phyloP scores from a whole-genome alignment of 2,113 vertebrate species.

The Edolisoma coerulescens region DNA sequence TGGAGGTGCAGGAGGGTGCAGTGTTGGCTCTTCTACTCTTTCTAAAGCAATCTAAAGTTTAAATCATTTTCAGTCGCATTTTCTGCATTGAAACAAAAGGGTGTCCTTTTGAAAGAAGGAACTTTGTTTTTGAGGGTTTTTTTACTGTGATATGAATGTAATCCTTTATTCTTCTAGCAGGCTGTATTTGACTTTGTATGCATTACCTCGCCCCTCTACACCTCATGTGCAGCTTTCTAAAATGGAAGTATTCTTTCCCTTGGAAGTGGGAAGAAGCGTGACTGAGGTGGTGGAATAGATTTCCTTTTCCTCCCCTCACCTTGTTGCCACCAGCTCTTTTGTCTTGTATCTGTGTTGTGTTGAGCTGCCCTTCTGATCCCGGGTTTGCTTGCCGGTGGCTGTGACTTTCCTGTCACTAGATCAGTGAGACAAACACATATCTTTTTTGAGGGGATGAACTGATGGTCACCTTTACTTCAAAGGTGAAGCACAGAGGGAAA shows the following conservation, averaged over 20 bases:
- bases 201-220: accelerated
- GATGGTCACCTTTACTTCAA: neutral
- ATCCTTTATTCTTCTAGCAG: neutral
- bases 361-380: neutral
- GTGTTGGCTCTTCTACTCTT: neutral
- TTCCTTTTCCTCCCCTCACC: neutral
- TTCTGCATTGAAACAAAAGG: neutral
- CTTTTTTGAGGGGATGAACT: neutral
- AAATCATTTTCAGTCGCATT: neutral
- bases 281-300: neutral
- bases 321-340: neutral
- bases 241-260: neutral
- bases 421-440: neutral
- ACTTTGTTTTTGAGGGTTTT: neutral
- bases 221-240: neutral
- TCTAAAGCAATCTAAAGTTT: neutral
- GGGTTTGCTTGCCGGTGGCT: neutral
- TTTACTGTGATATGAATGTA: neutral
- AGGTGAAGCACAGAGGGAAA: neutral
- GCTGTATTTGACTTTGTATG: neutral
- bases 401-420: neutral
- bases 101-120: neutral
- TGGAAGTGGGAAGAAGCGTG: accelerated
- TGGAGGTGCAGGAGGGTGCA: neutral
- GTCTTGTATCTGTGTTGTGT: neutral